These are phyloP conservation scores for Microctonus aethiopoides DNA, from an alignment of 2,888 invertebrate genomes.

Conservation along the genomic window DNA sequence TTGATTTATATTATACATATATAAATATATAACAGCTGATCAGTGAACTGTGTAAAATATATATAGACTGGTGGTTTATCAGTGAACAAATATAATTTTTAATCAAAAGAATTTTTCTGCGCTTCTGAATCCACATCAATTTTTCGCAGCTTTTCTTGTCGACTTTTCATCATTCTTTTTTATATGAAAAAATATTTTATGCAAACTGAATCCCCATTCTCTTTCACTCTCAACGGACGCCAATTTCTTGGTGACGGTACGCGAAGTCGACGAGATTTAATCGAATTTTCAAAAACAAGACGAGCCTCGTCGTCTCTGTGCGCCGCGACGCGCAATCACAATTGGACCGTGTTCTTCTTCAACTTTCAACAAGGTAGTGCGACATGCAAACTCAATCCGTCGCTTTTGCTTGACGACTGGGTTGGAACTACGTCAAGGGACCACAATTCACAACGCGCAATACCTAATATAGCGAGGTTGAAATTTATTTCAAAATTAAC, in stretches of 20 bases:
- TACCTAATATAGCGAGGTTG: neutral
- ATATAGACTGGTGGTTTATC: neutral
- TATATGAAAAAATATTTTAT: constrained; percentile 52
- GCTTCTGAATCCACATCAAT: constrained; percentile 16
- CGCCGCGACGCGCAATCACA: constrained; percentile 14
- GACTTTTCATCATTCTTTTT: constrained; percentile 39
- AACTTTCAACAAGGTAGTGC: neutral
- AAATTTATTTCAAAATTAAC: neutral
- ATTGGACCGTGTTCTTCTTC: constrained; percentile 20
- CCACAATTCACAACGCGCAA: neutral
- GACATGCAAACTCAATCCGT: neutral
- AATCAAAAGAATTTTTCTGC: constrained; percentile 11
- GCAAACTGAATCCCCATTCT: constrained; percentile 47
- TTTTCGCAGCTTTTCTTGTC: constrained; percentile 5
- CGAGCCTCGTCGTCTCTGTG: neutral
- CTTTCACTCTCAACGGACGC: constrained; percentile 40
- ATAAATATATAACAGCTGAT: neutral
- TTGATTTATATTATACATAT: constrained; percentile 11
- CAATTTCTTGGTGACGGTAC: constrained; percentile 38
- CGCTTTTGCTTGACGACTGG: neutral
- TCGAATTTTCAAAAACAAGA: constrained; percentile 49
- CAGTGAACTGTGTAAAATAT: neutral
- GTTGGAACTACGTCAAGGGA: neutral
- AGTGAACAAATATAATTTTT: constrained; percentile 10
- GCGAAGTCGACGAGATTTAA: constrained; percentile 42